Percentiles rank a stretch among this genome's conserved stretches.
Evolutionary conservation across 1,140 invertebrate species (phyloP).

Genomic region (Eurytemora carolleeae): DNA sequence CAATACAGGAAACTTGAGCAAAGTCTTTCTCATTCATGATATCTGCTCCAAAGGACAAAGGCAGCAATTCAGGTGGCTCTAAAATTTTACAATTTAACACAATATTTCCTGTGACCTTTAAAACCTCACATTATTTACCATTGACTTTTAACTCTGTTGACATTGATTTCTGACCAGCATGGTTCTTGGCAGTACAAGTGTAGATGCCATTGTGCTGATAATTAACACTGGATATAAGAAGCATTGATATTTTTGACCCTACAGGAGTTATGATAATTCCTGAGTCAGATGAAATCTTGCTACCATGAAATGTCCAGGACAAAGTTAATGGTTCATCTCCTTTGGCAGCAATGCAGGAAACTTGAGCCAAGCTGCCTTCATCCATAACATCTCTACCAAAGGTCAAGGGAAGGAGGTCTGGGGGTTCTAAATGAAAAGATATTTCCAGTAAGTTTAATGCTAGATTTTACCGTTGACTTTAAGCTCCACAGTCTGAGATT

Average conservation of each 20-base stretch:
- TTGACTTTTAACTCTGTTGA: conserved; percentile 39
- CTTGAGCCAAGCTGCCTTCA: conserved; percentile 33
- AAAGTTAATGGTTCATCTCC: conserved; percentile 60
- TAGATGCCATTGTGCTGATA: conserved; percentile 36
- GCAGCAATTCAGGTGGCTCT: conserved; percentile 21
- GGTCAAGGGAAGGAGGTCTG: conserved; percentile 19
- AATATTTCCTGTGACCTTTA: background rate
- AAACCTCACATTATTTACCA: conserved; percentile 30
- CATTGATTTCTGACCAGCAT: conserved; percentile 28
- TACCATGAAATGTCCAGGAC: conserved; percentile 48
- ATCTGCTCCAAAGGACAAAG: conserved; percentile 20
- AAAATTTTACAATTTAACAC: background rate
- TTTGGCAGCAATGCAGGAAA: conserved; percentile 60
- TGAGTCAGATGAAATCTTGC: conserved; percentile 25
- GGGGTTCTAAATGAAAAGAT: conserved; percentile 22
- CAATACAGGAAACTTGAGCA: conserved; percentile 46
- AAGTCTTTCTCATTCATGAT: conserved; percentile 29
- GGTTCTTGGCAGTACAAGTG: conserved; percentile 32
- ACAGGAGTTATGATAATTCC: conserved; percentile 20
- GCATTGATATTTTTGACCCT: background rate
- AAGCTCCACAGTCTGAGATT: conserved; percentile 21
- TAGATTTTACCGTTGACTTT: conserved; percentile 21
- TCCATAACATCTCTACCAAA: conserved; percentile 21
- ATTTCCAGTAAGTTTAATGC: background rate
- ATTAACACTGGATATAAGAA: conserved; percentile 45